Evolutionary conservation across 2,113 vertebrate species (phyloP).

Genomic region (Elanoides forficatus): DNA sequence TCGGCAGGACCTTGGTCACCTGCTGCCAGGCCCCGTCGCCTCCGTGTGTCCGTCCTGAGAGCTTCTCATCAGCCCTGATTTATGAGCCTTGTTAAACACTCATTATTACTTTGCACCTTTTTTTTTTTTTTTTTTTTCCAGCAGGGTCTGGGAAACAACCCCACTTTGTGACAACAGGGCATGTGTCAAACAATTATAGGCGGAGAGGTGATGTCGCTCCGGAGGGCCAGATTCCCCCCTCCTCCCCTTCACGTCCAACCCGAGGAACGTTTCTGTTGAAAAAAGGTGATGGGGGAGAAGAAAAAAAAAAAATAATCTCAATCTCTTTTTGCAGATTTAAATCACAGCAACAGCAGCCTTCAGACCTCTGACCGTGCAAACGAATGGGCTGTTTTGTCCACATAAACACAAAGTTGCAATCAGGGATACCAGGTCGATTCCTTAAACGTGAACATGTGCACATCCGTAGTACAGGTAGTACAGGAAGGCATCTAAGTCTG

Average conservation of each 20-base stretch:
- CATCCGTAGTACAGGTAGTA: background rate
- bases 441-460: background rate
- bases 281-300: background rate
- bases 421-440: background rate
- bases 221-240: background rate
- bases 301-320: background rate
- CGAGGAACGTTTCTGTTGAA: background rate
- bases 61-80: slow-evolving; percentile 74
- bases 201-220: slow-evolving; percentile 18
- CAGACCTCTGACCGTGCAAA: background rate
- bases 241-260: background rate
- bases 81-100: slow-evolving; percentile 83
- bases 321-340: background rate
- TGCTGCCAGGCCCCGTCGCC: background rate
- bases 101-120: slow-evolving; percentile 75
- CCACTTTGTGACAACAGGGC: slow-evolving; percentile 44
- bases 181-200: slow-evolving; percentile 51
- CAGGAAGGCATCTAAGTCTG: background rate
- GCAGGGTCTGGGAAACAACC: slow-evolving; percentile 54
- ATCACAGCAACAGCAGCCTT: background rate
- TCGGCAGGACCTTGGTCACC: background rate
- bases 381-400: background rate
- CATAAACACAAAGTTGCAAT: background rate
- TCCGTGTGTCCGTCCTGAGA: background rate
- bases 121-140: background rate